Evolutionary conservation across 2,888 invertebrate genomes (phyloP).

Genomic region (Agapetus fuscipes): DNA sequence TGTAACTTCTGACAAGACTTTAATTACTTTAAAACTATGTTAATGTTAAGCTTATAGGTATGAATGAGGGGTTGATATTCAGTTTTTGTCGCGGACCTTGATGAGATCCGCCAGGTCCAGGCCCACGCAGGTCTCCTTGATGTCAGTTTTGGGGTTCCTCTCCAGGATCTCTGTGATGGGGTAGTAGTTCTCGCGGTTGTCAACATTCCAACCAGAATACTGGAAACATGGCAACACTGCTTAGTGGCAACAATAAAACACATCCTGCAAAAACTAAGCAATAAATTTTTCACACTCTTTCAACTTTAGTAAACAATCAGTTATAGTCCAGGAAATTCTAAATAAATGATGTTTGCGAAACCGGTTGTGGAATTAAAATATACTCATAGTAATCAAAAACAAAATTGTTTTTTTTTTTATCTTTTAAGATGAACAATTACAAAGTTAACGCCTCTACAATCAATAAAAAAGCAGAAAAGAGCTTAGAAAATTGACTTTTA

Average conservation of each 20-base stretch:
- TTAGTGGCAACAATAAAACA: slow-evolving; percentile 1
- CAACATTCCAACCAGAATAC: slow-evolving; percentile 53
- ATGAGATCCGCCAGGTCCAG: slow-evolving; percentile 46
- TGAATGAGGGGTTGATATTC: slow-evolving; percentile 27
- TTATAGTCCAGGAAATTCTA: background rate
- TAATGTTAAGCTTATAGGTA: slow-evolving; percentile 38
- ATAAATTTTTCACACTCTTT: background rate
- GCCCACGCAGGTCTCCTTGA: slow-evolving; percentile 47
- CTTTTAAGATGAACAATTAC: no score
- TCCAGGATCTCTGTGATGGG: slow-evolving; percentile 48
- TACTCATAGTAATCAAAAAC: no score
- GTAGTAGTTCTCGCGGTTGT: slow-evolving; percentile 49
- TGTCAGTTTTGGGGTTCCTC: slow-evolving; percentile 42
- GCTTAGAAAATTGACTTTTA: no score
- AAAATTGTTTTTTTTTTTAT: no score
- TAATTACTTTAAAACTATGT: no score
- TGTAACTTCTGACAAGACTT: no score
- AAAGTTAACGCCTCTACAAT: no score
- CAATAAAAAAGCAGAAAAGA: no score
- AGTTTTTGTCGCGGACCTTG: slow-evolving; percentile 42
- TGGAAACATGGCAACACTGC: no score
- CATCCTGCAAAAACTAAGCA: background rate
- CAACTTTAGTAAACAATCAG: background rate
- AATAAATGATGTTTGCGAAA: background rate
- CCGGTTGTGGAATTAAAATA: no score